Percentiles rank a stretch among this genome's conserved stretches.
phyloP scores from a whole-genome alignment of 2,113 vertebrate genomes.

The Probosciger aterrimus region DNA sequence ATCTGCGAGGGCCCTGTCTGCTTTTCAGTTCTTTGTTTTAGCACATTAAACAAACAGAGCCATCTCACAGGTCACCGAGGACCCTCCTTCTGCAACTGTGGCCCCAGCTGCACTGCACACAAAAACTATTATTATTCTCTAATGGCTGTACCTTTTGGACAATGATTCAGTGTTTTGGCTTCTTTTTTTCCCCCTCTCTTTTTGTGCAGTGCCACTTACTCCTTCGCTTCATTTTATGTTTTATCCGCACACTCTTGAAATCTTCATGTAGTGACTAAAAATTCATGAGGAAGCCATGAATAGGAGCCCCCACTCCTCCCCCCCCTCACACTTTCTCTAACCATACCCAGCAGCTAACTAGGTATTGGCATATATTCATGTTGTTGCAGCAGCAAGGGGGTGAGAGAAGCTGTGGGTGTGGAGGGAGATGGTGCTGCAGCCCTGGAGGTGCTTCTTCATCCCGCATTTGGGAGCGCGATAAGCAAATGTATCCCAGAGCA shows the following conservation, averaged over 20 bases:
- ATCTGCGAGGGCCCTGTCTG: neutral
- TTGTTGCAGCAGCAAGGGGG: neutral
- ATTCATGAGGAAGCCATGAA: constrained; percentile 22
- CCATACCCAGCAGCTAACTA: neutral
- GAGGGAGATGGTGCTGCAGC: neutral
- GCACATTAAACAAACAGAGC: constrained; percentile 49
- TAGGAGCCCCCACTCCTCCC: neutral
- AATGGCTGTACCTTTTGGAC: constrained; percentile 54
- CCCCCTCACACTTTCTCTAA: neutral
- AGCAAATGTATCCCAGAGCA: neutral
- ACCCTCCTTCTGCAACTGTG: constrained; percentile 36
- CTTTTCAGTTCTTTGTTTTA: constrained; percentile 51
- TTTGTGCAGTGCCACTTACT: constrained; percentile 6
- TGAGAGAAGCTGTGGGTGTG: neutral
- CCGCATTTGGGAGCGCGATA: neutral
- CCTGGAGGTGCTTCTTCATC: neutral
- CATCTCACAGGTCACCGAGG: constrained; percentile 11
- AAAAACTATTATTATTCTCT: constrained; percentile 49
- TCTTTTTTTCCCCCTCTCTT: neutral
- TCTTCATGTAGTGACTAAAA: constrained; percentile 48
- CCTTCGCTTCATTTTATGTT: neutral
- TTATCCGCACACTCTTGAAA: constrained; percentile 27
- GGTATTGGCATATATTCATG: neutral
- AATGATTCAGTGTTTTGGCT: neutral
- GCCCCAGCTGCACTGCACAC: constrained; percentile 45